phyloP scores from a whole-genome alignment of 2,888 invertebrate genomes.

The Lasioglossum lativentre region DNA sequence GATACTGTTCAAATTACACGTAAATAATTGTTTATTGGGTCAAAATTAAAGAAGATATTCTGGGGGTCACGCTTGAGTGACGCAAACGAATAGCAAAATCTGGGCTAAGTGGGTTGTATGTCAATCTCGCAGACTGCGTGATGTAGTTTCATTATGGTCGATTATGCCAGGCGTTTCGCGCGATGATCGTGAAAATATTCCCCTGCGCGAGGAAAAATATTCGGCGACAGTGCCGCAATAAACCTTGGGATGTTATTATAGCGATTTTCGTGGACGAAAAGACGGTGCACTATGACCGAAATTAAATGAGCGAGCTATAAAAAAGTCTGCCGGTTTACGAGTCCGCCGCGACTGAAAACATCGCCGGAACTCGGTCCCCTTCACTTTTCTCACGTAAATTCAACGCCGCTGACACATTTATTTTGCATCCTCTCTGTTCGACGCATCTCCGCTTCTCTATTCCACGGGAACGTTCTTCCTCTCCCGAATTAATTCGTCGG shows the following conservation, averaged over 20 bases:
- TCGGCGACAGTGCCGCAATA: not conserved
- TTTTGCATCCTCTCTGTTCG: not conserved
- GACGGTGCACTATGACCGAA: not conserved
- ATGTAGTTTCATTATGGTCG: not conserved
- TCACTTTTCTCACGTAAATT: conserved; percentile 51
- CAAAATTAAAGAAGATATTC: too few relatives aligned
- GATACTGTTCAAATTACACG: too few relatives aligned
- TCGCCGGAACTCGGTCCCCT: not conserved
- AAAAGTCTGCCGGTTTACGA: conserved; percentile 42
- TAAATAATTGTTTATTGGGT: too few relatives aligned
- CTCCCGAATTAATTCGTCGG: conserved; percentile 30
- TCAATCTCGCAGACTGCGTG: not conserved
- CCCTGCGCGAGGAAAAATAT: not conserved
- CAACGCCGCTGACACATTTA: conserved; percentile 31
- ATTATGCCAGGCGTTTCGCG: not conserved
- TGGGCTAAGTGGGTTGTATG: not conserved
- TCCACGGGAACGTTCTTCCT: conserved; percentile 2
- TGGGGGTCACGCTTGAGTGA: too few relatives aligned
- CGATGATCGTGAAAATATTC: not conserved
- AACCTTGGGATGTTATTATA: conserved; percentile 33
- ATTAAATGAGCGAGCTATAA: conserved; percentile 46
- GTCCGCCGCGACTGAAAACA: conserved; percentile 15
- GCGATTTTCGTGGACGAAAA: conserved; percentile 17
- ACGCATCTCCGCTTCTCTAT: not conserved
- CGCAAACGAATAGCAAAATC: too few relatives aligned